Evolutionary conservation across 2,888 invertebrate genomes (phyloP).

Genomic region (Thysanoteuthis rhombus): DNA sequence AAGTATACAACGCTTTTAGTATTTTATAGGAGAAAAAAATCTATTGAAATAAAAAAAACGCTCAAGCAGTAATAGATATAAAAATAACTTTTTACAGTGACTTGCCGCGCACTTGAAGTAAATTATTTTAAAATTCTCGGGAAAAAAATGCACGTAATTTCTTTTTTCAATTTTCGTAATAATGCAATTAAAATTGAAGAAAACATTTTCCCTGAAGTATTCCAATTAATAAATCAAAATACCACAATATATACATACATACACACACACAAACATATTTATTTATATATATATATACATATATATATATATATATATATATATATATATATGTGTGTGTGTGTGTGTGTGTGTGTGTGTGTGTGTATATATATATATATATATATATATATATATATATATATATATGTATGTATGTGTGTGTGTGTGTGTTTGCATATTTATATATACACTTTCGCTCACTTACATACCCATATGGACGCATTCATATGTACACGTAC

Average conservation of each 20-base stretch:
- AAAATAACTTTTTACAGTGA: not conserved
- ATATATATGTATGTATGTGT: not conserved
- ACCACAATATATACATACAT: not conserved
- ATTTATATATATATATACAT: not conserved
- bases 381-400: constrained; percentile 18
- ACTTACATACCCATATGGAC: too few relatives aligned
- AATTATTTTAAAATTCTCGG: not conserved
- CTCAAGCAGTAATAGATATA: not conserved
- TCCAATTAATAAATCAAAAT: not conserved
- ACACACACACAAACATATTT: not conserved
- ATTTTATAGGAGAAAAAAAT: not conserved
- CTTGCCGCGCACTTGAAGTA: not conserved
- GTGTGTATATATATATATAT: constrained; percentile 14
- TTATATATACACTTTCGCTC: not conserved
- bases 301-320: not conserved
- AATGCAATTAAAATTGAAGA: not conserved
- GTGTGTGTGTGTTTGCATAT: not conserved
- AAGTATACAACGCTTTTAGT: not conserved
- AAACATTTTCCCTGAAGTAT: not conserved
- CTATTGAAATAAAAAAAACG: not conserved
- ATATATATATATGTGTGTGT: not conserved
- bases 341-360: not conserved
- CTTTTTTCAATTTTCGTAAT: not conserved
- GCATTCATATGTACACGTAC: too few relatives aligned
- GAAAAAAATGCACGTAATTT: not conserved